phyloP scores from a whole-genome alignment of 2,888 invertebrate species.

The Alloscopus bannaensis region DNA sequence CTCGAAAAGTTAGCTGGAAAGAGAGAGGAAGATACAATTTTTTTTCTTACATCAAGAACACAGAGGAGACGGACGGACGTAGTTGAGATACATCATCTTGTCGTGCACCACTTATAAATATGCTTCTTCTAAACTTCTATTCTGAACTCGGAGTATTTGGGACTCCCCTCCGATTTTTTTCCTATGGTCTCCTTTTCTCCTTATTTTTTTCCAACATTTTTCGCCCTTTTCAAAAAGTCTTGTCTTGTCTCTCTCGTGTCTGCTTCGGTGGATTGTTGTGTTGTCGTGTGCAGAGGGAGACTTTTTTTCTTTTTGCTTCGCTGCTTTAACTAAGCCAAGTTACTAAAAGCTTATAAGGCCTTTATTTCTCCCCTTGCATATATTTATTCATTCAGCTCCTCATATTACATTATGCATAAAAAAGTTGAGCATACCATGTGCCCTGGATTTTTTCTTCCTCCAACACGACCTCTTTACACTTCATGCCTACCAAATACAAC shows the following conservation, averaged over 20 bases:
- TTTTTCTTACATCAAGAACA: conserved; percentile 26
- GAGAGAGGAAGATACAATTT: conserved; percentile 33
- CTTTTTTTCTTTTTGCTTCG: conserved; percentile 44
- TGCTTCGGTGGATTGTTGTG: conserved; percentile 48
- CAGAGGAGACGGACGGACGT: conserved; percentile 58
- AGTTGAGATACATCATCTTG: conserved; percentile 61
- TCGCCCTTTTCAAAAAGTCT: conserved; percentile 58
- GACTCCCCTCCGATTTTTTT: conserved; percentile 57
- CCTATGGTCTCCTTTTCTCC: conserved; percentile 26
- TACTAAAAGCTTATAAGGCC: conserved; percentile 59
- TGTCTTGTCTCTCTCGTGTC: conserved; percentile 33
- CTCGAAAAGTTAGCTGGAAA: conserved; percentile 41
- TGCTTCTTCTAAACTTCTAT: conserved; percentile 52
- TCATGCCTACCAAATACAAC: conserved; percentile 3
- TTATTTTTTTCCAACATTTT: conserved; percentile 41
- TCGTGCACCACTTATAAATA: conserved; percentile 57
- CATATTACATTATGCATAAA: conserved; percentile 57
- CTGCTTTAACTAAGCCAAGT: conserved; percentile 60
- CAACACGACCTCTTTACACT: conserved; percentile 13
- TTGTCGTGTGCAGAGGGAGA: background rate
- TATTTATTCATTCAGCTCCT: conserved; percentile 55
- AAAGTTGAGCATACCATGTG: conserved; percentile 22
- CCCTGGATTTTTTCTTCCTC: conserved; percentile 42
- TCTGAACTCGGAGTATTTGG: conserved; percentile 47
- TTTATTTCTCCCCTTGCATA: conserved; percentile 33